A percentile compares a stretch with the other conserved stretches of the same genome.
Evolutionary conservation across 2,888 invertebrate species (phyloP).

Genomic region (Harmothoe impar): DNA sequence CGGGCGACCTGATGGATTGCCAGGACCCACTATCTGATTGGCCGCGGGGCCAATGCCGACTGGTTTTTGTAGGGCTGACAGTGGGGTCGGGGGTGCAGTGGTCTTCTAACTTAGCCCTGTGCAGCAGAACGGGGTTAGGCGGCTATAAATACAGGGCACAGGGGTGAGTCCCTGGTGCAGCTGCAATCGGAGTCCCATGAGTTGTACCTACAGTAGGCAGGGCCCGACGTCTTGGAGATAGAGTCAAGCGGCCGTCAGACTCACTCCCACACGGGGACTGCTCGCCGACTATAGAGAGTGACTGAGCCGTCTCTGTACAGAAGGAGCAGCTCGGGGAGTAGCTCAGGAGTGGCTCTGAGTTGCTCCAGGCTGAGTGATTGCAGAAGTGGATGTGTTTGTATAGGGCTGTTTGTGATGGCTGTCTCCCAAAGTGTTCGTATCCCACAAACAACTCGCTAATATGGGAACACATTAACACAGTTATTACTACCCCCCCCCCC

Average conservation of each 20-base stretch:
- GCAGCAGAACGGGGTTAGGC: neutral
- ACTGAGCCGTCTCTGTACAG: neutral
- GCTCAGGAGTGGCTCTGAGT: neutral
- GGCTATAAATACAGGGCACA: neutral
- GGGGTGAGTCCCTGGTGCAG: neutral
- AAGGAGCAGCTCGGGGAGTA: neutral
- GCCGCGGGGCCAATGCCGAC: neutral
- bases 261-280: neutral
- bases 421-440: no score
- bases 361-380: neutral
- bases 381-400: neutral
- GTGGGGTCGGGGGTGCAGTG: neutral
- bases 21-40: slow-evolving; percentile 1
- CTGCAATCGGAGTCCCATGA: neutral
- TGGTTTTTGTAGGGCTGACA: slow-evolving; percentile 25
- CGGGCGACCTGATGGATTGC: slow-evolving; percentile 27
- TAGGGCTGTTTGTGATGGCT: no score
- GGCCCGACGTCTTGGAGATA: neutral
- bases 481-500: no score
- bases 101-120: neutral
- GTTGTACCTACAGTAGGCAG: neutral
- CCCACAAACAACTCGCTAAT: no score
- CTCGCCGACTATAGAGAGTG: neutral
- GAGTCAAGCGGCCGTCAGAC: neutral
- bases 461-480: no score